Evolutionary conservation across 2,797 vertebrate genomes (phyloP).

Genomic region (Pelodytes ibericus): DNA sequence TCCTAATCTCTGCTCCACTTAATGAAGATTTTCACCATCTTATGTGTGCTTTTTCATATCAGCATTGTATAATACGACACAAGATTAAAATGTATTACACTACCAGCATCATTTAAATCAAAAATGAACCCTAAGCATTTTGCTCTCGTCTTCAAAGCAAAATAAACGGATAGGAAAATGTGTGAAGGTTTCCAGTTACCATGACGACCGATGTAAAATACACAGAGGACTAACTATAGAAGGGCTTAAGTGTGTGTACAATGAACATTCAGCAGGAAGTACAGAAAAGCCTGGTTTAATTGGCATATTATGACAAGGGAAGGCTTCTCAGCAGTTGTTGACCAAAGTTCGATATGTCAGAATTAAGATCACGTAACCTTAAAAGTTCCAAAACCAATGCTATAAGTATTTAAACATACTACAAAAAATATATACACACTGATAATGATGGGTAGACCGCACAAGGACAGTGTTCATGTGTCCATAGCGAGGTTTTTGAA

Average conservation of each 20-base stretch:
- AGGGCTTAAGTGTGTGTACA: constrained; percentile 52
- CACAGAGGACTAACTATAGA: constrained; percentile 58
- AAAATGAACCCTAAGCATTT: constrained; percentile 35
- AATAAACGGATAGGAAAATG: constrained; percentile 35
- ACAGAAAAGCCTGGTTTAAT: constrained; percentile 57
- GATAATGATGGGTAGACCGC: no score
- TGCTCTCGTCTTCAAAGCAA: constrained; percentile 34
- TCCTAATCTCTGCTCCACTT: constrained; percentile 27
- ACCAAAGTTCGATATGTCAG: constrained; percentile 27
- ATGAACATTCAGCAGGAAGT: constrained; percentile 46
- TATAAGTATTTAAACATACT: no score
- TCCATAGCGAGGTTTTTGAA: no score
- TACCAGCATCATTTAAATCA: constrained; percentile 40
- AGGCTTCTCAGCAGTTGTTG: constrained; percentile 27
- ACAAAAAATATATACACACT: no score
- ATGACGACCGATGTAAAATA: constrained; percentile 63
- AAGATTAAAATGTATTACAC: constrained; percentile 32
- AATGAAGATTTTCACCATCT: constrained; percentile 25
- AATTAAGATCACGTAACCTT: constrained; percentile 19
- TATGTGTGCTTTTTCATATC: constrained; percentile 28
- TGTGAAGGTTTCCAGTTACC: constrained; percentile 57
- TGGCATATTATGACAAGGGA: constrained; percentile 48
- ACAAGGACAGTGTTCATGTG: no score
- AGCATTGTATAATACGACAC: constrained; percentile 30
- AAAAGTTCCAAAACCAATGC: constrained; percentile 31